phyloP scores from a whole-genome alignment of 2,797 vertebrate species.

The Tapirus indicus region DNA sequence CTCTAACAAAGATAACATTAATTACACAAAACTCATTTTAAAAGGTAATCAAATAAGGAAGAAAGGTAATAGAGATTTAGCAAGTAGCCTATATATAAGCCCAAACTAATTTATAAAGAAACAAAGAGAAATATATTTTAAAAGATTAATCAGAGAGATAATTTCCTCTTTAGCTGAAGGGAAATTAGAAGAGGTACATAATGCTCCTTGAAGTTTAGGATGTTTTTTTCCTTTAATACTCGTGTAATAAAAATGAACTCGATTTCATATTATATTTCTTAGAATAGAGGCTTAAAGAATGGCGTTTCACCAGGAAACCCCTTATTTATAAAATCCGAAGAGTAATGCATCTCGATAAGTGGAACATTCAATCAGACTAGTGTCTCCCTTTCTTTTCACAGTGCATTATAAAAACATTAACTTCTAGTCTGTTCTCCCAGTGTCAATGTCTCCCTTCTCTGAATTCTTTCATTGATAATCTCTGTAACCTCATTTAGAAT shows the following conservation, averaged over 20 bases:
- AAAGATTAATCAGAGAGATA: neutral
- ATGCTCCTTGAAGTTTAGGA: neutral
- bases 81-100: neutral
- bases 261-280: neutral
- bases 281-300: neutral
- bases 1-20: neutral
- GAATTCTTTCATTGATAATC: neutral
- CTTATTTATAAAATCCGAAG: neutral
- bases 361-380: neutral
- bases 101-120: neutral
- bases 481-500: neutral
- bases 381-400: neutral
- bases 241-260: neutral
- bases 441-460: neutral
- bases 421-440: neutral
- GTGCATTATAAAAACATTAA: neutral
- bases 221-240: neutral
- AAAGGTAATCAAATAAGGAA: neutral
- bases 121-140: neutral
- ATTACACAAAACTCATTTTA: conserved; percentile 10
- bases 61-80: neutral
- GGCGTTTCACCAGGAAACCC: neutral
- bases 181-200: neutral
- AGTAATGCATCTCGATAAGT: neutral
- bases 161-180: neutral